phyloP scores from a whole-genome alignment of 37 sponge, comb jelly and placozoan genomes.

The Bolinopsis microptera region DNA sequence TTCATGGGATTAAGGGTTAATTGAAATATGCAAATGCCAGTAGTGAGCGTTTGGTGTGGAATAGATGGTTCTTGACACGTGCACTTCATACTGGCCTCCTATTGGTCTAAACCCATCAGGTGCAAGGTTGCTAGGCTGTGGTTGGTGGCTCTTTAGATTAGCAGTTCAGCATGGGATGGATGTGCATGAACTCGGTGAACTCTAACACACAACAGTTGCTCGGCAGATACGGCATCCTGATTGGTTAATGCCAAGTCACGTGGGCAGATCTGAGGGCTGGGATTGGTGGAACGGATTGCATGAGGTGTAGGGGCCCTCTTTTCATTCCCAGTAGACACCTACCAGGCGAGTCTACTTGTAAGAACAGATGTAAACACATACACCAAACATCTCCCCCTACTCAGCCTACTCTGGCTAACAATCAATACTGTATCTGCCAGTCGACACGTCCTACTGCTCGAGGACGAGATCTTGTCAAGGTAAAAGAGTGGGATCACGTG shows the following conservation, averaged over 20 bases:
- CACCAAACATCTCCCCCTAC: not conserved
- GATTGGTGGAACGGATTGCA: conserved; percentile 20
- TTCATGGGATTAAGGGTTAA: conserved; percentile 39
- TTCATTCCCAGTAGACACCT: not conserved
- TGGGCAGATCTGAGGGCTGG: not conserved
- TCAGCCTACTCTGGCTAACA: not conserved
- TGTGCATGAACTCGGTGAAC: not conserved
- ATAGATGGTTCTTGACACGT: not conserved
- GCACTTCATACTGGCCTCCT: not conserved
- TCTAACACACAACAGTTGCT: not conserved
- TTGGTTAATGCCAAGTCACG: not conserved
- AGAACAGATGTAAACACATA: not conserved
- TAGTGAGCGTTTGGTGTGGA: not conserved
- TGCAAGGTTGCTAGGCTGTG: not conserved
- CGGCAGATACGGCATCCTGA: not conserved
- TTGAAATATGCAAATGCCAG: conserved; percentile 10
- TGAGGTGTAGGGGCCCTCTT: not conserved
- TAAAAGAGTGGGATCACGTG: not conserved
- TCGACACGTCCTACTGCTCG: too few species aligned
- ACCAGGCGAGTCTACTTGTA: not conserved
- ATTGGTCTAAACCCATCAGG: not conserved
- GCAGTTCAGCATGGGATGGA: not conserved
- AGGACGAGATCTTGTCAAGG: not conserved
- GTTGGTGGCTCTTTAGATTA: not conserved
- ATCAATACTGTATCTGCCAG: too few species aligned